Percentiles rank a stretch among this genome's conserved stretches.
These are phyloP conservation scores for Sciurus carolinensis DNA, from an alignment of 2,797 vertebrate genomes.

Conservation along the genomic window DNA sequence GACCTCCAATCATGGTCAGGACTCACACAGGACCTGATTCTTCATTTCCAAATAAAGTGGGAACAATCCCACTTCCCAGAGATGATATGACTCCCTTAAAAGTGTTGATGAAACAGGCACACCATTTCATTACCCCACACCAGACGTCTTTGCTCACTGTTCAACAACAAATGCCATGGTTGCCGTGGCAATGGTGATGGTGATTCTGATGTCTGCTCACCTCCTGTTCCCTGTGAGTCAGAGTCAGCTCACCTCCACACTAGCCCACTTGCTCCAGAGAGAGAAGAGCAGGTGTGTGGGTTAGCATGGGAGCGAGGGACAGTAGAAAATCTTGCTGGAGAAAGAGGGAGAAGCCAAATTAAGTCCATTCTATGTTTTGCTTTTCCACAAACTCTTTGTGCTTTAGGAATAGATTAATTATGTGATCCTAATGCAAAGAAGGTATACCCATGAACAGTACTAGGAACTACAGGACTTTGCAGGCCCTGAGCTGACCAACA, in stretches of 20 bases:
- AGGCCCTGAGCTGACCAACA: not conserved
- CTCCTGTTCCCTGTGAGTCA: not conserved
- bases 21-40: not conserved
- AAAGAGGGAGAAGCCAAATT: not conserved
- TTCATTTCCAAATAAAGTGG: not conserved
- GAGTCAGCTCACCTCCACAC: not conserved
- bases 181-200: accelerated
- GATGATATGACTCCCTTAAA: not conserved
- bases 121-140: no score
- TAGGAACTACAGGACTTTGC: not conserved
- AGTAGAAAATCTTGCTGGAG: not conserved
- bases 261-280: not conserved
- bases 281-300: no score
- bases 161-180: not conserved
- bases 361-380: not conserved
- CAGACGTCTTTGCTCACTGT: not conserved
- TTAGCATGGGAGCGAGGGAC: not conserved
- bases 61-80: not conserved
- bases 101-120: not conserved
- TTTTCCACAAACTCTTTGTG: not conserved
- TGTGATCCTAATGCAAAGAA: not conserved
- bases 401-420: conserved; percentile 17
- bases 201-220: accelerated
- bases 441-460: not conserved
- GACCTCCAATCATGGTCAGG: not conserved